Evolutionary conservation across 2,113 vertebrate genomes (phyloP), one percentile per base, ranked within the genome.

Genomic region (Clarias magur): DNA sequence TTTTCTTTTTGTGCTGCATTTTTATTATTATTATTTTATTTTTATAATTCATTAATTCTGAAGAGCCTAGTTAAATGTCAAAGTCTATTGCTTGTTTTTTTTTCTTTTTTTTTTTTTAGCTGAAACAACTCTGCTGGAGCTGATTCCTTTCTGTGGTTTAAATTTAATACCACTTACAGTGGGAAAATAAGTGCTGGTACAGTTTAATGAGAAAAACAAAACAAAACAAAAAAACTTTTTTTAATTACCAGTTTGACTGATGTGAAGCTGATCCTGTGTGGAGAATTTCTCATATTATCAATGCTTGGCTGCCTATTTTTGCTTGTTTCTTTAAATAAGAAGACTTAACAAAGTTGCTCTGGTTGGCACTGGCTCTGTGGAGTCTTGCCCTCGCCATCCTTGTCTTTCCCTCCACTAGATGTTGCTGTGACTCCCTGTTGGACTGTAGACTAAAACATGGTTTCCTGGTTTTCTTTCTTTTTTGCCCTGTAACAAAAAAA

Each of bases 351-450:
- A 87, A 82, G 57, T 73, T 82, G 59, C 42, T 76, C 23, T 23
- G 59, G 53, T 75, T 48, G 59, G 65, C 65, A 89, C 9, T 10
- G 27, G 82, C 68, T 67, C 12, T 30, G 25, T 48, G 78, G 21
- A 16, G 23, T 60, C n/a, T 62, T 67, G 62, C 21, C 12, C 6
- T 48, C 15, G 23, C 2, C 54, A 27, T 30, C 27, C 54, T 88
- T 83, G 60, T 42, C 4, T 6, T 42, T 86, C 67, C 78, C 13
- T 53, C 90, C 90, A 91, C 87, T 89, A 91, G 90, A 68, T 91
- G 91, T 70, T 89, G 65, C 91, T 92, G 86, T 88, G 86, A 75
- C 75, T 90, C 91, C 86, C 86, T 30, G 27, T 82, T 85, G 67
- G 42, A 87, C 42, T 78, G 19, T 15, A 30, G 80, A 85, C 11